These are phyloP conservation scores for Oligia strigilis DNA, from an alignment of 2,888 invertebrate species.

Conservation along the genomic window DNA sequence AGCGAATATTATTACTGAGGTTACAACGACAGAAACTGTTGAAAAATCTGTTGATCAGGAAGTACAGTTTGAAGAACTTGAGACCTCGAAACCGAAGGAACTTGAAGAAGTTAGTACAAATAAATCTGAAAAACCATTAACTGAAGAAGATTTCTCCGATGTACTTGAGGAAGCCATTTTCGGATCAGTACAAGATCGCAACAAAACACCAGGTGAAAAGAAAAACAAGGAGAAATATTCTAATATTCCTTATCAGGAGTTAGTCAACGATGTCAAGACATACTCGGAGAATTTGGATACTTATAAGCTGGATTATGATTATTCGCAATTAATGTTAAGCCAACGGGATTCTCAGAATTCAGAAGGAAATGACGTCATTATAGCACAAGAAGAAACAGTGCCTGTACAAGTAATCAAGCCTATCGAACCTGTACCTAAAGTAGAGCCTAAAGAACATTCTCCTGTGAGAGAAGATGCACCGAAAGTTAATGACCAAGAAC, in stretches of 20 bases:
- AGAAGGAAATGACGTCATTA: slow-evolving; percentile 14
- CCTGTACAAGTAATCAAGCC: slow-evolving; percentile 5
- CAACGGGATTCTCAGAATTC: slow-evolving; percentile 56
- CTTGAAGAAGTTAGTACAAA: slow-evolving; percentile 6
- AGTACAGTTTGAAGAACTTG: background rate
- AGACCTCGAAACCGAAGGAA: background rate
- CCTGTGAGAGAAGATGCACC: slow-evolving; percentile 4
- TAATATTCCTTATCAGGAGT: slow-evolving; percentile 78
- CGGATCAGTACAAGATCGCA: slow-evolving; percentile 91
- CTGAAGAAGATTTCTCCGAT: slow-evolving; percentile 72
- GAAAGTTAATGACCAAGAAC: slow-evolving; percentile 29
- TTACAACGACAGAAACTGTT: background rate
- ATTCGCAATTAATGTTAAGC: slow-evolving; percentile 73
- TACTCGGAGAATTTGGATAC: slow-evolving; percentile 81
- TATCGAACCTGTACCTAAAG: slow-evolving; percentile 17
- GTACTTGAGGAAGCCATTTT: slow-evolving; percentile 90
- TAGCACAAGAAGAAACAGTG: slow-evolving; percentile 3
- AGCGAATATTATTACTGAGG: slow-evolving; percentile 26
- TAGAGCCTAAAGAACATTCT: slow-evolving; percentile 1
- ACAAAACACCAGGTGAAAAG: slow-evolving; percentile 66
- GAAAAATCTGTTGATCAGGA: slow-evolving; percentile 24
- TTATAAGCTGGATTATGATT: slow-evolving; percentile 80
- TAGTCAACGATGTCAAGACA: slow-evolving; percentile 82
- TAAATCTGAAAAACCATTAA: slow-evolving; percentile 33
- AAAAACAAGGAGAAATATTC: slow-evolving; percentile 59